Base-by-base conservation (phyloP, 2,797 vertebrate species). In the Cynodonichthys magdalenae region DNA sequence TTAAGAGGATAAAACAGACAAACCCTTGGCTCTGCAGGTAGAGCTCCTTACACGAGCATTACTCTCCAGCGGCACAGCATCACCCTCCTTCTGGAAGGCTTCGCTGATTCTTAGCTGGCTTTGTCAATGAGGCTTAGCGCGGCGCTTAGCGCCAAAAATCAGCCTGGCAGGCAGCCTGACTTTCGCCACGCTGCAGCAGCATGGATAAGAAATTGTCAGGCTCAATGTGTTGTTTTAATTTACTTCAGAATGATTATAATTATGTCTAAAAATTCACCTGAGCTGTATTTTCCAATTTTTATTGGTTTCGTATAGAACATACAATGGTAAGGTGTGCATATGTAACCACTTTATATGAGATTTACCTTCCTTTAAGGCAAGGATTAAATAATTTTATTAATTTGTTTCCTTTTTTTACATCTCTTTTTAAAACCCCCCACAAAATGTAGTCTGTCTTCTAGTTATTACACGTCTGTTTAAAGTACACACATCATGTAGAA, bases 61-160 rank as follows among this genome's bases (percentile, higher is more conserved):
- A 81, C 60, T 71, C 66, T 66, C 48, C 76, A 63, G 68, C 45
- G 51, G 73, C 70, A 72, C 76, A 68, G 67, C 58, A 9, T 78
- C 76, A 63, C 63, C 63, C 66, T 81, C 62, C 77, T 75, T 71
- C 66, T 81, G 77, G 74, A 69, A 69, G 68, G 82, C 80, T 83
- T 82, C 78, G 61, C 78, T 69, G 80, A 74, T 79, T 79, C 83
- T 86, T 77, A 77, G 81, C 81, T 82, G 85, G 73, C 81, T 88
- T 84, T 87, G 71, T 85, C 82, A 81, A 65, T 63, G 69, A 75
- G 68, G 81, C 80, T 83, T 86, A 83, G 77, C 28, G 39, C 67
- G 5, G 27, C 31, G 71, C 79, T 81, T 55, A 58, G 69, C 50
- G 63, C 82, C 82, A 83, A 60, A 66, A 75, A 84, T 71, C 76